Percentiles rank a stretch among this genome's conserved stretches.
Evolutionary conservation across 2,888 invertebrate genomes (phyloP).

Genomic region (Drosophila mimetica): DNA sequence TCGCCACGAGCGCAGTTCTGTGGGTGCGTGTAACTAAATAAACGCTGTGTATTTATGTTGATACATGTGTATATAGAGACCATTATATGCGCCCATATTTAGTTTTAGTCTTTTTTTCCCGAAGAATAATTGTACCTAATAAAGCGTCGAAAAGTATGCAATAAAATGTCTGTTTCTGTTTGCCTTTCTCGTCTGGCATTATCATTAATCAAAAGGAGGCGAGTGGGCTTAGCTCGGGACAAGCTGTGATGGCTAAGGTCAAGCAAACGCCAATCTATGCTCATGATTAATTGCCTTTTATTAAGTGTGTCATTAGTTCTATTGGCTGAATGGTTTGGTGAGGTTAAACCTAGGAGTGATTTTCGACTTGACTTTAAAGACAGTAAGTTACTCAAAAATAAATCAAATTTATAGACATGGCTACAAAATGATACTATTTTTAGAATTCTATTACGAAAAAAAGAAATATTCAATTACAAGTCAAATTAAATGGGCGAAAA

Average conservation of each 20-base stretch:
- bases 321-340: not conserved
- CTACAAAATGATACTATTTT: constrained; percentile 3
- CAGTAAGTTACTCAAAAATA: not conserved
- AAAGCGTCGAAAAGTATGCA: constrained; percentile 71
- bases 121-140: constrained; percentile 53
- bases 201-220: constrained; percentile 34
- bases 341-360: not conserved
- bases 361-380: not conserved
- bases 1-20: constrained; percentile 4
- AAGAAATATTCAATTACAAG: constrained; percentile 6
- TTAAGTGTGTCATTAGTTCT: constrained; percentile 26
- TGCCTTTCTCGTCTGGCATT: constrained; percentile 21
- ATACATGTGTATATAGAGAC: constrained; percentile 30
- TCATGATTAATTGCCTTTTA: constrained; percentile 31
- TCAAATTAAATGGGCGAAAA: constrained; percentile 10
- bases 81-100: constrained; percentile 21
- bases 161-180: constrained; percentile 13
- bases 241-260: constrained; percentile 40
- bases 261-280: constrained; percentile 45
- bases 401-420: not conserved
- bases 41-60: constrained; percentile 20
- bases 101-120: constrained; percentile 8
- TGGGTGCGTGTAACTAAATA: constrained; percentile 25
- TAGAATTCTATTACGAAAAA: not conserved
- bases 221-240: constrained; percentile 7